A percentile compares a stretch with the other conserved stretches of the same genome.
These are phyloP conservation scores for Periparus ater DNA, from an alignment of 2,797 vertebrate species.

Conservation along the genomic window DNA sequence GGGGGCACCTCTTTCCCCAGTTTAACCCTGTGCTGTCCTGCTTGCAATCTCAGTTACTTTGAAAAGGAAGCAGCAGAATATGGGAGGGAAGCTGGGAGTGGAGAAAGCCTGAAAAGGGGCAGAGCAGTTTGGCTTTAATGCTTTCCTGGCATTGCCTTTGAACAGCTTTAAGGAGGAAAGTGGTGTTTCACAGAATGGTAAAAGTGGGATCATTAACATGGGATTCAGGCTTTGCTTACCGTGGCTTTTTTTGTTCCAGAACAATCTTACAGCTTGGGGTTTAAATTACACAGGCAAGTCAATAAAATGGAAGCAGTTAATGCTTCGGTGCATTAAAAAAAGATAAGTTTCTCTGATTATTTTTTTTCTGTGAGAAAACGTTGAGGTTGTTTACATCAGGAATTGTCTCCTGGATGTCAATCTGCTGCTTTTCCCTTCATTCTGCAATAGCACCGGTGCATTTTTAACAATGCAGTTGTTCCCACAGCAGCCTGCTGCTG, in stretches of 20 bases:
- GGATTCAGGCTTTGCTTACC: neutral
- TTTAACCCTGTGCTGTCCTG: neutral
- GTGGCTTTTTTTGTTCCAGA: neutral
- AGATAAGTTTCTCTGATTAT: neutral
- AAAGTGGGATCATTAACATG: neutral
- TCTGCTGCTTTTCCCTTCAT: conserved; percentile 1
- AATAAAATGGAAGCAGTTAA: neutral
- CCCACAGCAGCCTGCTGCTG: neutral
- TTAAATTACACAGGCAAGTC: neutral
- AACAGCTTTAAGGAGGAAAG: neutral
- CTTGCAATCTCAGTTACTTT: neutral
- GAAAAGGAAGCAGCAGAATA: neutral
- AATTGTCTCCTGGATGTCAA: neutral
- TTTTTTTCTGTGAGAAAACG: neutral
- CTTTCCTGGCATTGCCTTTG: neutral
- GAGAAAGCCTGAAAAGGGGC: neutral
- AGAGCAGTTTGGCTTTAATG: neutral
- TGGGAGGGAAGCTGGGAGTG: neutral
- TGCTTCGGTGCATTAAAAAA: neutral
- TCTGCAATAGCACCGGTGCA: neutral
- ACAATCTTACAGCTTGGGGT: neutral
- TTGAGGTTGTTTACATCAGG: neutral
- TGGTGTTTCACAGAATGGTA: neutral
- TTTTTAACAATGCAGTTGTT: neutral
- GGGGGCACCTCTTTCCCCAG: neutral